Percentiles rank a stretch among this genome's conserved stretches.
These are phyloP conservation scores for Drosophila greeni DNA, from an alignment of 2,888 invertebrate species.

Conservation along the genomic window DNA sequence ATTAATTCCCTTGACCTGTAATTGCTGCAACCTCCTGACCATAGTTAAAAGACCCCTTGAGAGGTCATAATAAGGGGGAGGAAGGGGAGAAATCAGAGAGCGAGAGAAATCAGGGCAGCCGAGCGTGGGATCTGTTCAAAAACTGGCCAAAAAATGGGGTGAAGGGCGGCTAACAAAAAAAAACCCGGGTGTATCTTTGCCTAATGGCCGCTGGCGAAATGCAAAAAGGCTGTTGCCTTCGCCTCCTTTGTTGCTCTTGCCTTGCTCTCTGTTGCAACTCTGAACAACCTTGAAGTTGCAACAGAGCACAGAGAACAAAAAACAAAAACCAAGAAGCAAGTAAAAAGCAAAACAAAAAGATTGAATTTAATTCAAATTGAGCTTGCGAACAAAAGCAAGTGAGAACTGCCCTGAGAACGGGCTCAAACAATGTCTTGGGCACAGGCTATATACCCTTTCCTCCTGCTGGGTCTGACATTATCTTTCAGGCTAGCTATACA, in stretches of 20 bases:
- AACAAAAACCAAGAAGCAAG: background rate
- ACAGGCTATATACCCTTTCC: too few species aligned
- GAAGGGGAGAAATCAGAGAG: constrained; percentile 25
- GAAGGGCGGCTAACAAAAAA: constrained; percentile 11
- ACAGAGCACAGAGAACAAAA: constrained; percentile 6
- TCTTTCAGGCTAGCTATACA: background rate
- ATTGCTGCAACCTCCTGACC: background rate
- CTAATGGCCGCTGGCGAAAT: constrained; percentile 62
- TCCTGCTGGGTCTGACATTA: background rate
- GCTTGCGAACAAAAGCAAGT: constrained; percentile 47
- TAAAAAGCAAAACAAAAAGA: constrained; percentile 32
- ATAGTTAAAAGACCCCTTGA: background rate
- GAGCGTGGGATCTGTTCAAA: constrained; percentile 16
- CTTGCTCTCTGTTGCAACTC: constrained; percentile 32
- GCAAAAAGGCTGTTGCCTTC: constrained; percentile 44
- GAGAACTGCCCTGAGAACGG: constrained; percentile 33
- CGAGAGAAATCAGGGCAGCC: constrained; percentile 56
- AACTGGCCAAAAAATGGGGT: constrained; percentile 4
- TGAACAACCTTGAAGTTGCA: constrained; percentile 60
- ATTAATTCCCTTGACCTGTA: background rate
- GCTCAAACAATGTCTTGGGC: constrained; percentile 44
- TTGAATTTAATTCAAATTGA: constrained; percentile 71
- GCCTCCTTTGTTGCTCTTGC: constrained; percentile 31
- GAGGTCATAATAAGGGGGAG: background rate
- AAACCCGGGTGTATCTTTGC: constrained; percentile 28